These are phyloP conservation scores for Hypotaenidia okinawae DNA, from an alignment of 2,797 vertebrate species.

Conservation along the genomic window DNA sequence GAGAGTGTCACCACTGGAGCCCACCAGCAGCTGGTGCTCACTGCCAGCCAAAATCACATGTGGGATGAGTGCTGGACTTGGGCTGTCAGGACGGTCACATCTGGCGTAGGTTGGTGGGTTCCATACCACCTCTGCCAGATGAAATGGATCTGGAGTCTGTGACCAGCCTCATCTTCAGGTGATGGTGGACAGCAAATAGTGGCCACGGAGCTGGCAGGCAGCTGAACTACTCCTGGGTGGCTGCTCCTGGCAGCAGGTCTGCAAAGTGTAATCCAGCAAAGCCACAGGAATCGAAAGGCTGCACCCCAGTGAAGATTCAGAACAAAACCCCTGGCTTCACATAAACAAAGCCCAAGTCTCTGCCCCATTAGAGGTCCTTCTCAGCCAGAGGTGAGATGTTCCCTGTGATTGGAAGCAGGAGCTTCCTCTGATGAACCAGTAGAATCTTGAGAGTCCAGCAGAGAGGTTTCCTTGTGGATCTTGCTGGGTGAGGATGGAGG, in stretches of 20 bases:
- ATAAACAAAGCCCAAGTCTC: not conserved
- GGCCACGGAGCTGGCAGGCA: not conserved
- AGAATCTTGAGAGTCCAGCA: not conserved
- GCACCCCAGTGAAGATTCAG: not conserved
- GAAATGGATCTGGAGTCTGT: not conserved
- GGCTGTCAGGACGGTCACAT: not conserved
- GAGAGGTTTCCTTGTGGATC: rapidly evolving
- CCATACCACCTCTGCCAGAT: not conserved
- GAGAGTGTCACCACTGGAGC: not conserved
- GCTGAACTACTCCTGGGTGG: not conserved
- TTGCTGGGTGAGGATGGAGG: rapidly evolving
- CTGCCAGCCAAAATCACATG: not conserved
- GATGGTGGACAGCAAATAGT: not conserved
- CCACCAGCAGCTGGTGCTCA: not conserved
- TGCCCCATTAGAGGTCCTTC: not conserved
- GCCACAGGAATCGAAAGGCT: not conserved
- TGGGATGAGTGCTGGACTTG: not conserved
- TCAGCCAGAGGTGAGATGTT: not conserved
- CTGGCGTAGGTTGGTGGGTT: not conserved
- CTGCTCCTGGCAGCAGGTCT: not conserved
- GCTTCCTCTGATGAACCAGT: not conserved
- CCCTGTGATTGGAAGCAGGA: not conserved
- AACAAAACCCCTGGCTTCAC: not conserved
- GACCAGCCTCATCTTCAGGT: not conserved
- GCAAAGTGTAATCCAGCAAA: not conserved